These are phyloP conservation scores for Pantherophis vulpinus DNA, from an alignment of 2,797 vertebrate genomes.

Conservation along the genomic window DNA sequence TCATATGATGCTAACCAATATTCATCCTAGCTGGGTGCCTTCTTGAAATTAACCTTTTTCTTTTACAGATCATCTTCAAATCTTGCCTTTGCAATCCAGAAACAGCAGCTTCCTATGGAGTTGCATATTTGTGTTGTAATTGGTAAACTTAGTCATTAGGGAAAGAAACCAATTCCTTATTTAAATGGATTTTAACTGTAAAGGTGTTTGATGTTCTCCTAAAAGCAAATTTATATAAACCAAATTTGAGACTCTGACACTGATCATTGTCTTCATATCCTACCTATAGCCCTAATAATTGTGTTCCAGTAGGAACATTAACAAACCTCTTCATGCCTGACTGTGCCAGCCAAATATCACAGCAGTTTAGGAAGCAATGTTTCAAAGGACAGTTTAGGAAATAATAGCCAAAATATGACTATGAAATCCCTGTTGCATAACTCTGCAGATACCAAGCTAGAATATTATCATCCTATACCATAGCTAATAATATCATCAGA, in stretches of 20 bases:
- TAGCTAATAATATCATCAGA: background rate
- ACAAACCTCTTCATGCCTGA: background rate
- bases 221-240: constrained; percentile 11
- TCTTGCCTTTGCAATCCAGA: constrained; percentile 2
- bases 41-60: background rate
- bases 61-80: constrained; percentile 11
- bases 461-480: background rate
- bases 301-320: background rate
- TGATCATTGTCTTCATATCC: background rate
- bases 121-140: background rate
- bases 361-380: background rate
- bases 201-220: constrained; percentile 27
- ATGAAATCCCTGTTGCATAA: background rate
- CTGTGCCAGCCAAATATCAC: background rate
- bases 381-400: background rate
- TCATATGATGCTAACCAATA: background rate
- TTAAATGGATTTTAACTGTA: constrained; percentile 37
- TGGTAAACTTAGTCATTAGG: constrained; percentile 9
- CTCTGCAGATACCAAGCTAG: background rate
- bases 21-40: background rate
- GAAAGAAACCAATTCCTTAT: constrained; percentile 12
- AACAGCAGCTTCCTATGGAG: background rate
- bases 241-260: background rate
- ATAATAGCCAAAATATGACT: background rate
- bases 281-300: background rate